A percentile compares a stretch with the other conserved stretches of the same genome.
Conservation (phyloP, 2,113 vertebrate genomes). For the Bombycilla garrulus region DNA sequence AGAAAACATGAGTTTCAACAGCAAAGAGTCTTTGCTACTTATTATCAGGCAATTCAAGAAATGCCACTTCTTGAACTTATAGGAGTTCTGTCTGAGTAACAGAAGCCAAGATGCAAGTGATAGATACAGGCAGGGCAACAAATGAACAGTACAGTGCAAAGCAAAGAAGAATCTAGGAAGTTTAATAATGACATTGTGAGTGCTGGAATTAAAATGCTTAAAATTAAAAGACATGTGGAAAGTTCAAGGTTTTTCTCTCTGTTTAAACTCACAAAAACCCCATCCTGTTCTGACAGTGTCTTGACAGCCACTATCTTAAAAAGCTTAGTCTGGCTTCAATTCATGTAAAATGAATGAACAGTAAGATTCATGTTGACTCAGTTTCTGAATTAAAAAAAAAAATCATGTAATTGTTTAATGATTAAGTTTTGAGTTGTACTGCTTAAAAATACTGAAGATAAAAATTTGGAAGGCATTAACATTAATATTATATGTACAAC, state of each 20-base stretch:
- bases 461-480: not conserved
- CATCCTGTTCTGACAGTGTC: not conserved
- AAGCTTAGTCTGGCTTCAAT: not conserved
- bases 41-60: not conserved
- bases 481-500: not conserved
- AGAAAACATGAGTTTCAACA: not conserved
- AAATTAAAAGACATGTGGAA: not conserved
- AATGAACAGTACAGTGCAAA: not conserved
- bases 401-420: not conserved
- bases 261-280: not conserved
- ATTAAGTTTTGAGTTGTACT: not conserved
- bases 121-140: not conserved
- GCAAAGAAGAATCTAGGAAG: not conserved
- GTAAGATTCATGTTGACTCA: not conserved
- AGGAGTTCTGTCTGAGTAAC: not conserved
- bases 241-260: not conserved
- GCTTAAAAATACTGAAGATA: not conserved
- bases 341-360: not conserved
- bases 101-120: not conserved
- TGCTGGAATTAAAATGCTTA: not conserved
- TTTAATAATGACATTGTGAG: not conserved
- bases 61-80: not conserved
- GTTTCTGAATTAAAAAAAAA: not conserved
- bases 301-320: not conserved
- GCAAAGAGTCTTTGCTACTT: not conserved